phyloP scores from a whole-genome alignment of 2,888 invertebrate species.

The Calephelis perditalis region DNA sequence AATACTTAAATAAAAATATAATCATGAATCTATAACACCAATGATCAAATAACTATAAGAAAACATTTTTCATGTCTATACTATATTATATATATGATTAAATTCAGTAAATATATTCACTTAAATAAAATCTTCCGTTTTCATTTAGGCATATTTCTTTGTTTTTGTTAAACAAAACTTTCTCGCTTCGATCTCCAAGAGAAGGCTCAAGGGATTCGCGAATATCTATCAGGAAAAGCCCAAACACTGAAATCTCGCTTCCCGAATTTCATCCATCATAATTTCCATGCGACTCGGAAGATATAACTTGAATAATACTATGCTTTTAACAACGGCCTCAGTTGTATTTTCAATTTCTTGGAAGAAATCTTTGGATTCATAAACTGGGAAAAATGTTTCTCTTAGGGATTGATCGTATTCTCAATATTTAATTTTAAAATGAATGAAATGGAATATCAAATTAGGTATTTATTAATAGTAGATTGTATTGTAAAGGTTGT shows the following conservation, averaged over 20 bases:
- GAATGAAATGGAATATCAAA: no score
- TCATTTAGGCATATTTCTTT: slow-evolving; percentile 13
- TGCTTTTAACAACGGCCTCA: slow-evolving; percentile 1
- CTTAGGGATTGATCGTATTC: neutral
- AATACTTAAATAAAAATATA: no score
- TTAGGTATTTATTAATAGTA: no score
- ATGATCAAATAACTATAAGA: no score
- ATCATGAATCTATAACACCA: no score
- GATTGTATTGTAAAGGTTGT: no score
- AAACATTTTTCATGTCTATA: no score
- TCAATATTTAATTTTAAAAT: neutral
- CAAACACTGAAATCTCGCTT: slow-evolving; percentile 54
- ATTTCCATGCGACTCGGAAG: slow-evolving; percentile 44
- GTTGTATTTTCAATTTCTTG: slow-evolving; percentile 7
- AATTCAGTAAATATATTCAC: neutral
- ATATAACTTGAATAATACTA: slow-evolving; percentile 41
- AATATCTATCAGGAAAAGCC: slow-evolving; percentile 49
- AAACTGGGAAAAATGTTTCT: neutral
- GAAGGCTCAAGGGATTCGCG: slow-evolving; percentile 60
- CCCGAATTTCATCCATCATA: slow-evolving; percentile 63
- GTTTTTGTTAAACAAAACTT: slow-evolving; percentile 18
- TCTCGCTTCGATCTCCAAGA: slow-evolving; percentile 35
- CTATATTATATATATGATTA: no score
- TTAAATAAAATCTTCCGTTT: neutral
- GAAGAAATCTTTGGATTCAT: neutral